phyloP scores from a whole-genome alignment of 1,140 invertebrate species.

The Lepidurus couesii region DNA sequence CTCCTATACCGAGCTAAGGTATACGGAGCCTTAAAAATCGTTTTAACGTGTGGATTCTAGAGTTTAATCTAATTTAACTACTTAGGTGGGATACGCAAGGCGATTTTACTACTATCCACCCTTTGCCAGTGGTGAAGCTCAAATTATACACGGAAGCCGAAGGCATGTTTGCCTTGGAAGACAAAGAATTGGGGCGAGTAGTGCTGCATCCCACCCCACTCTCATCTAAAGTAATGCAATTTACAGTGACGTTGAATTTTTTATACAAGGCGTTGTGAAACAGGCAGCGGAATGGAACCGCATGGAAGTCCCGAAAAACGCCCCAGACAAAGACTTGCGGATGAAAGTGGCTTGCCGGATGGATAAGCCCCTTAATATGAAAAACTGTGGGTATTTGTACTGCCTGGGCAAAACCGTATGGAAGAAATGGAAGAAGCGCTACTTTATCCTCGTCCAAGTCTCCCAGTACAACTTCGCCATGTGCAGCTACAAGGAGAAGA shows the following conservation, averaged over 20 bases:
- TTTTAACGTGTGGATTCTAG: no score
- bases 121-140: conserved; percentile 93
- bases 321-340: conserved; percentile 86
- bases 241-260: neutral
- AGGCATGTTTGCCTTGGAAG: conserved; percentile 93
- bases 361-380: conserved; percentile 99
- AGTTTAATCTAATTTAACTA: conserved; percentile 17
- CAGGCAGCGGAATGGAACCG: conserved; percentile 94
- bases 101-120: conserved; percentile 96
- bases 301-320: conserved; percentile 91
- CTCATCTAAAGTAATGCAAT: conserved; percentile 65
- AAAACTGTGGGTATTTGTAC: conserved; percentile 92
- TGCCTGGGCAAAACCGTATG: conserved; percentile 94
- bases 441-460: conserved; percentile 97
- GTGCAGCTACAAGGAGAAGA: conserved; percentile 99
- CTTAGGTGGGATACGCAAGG: conserved; percentile 92
- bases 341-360: conserved; percentile 97
- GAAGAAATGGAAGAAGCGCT: conserved; percentile 99
- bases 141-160: conserved; percentile 96
- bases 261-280: conserved; percentile 36
- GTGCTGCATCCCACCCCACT: conserved; percentile 83
- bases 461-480: conserved; percentile 99
- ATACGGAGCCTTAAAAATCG: no score
- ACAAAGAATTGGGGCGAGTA: conserved; percentile 96
- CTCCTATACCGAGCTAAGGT: no score